phyloP scores from a whole-genome alignment of 2,797 vertebrate genomes.

The Ispidina lecontei region DNA sequence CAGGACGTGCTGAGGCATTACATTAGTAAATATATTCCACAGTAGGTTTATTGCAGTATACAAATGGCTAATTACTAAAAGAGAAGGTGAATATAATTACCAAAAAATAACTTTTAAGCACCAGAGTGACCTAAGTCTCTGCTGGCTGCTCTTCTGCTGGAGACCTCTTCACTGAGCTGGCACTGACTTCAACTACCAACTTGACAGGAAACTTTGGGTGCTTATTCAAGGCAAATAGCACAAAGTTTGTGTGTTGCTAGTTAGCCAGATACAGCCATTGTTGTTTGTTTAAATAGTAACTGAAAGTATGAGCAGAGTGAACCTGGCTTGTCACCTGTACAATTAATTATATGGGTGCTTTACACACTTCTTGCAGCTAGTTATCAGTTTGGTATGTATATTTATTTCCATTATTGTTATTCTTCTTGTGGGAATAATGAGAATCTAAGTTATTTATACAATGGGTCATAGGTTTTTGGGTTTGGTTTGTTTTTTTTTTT shows the following conservation, averaged over 20 bases:
- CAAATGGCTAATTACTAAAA: background rate
- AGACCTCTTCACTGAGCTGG: background rate
- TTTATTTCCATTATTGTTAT: background rate
- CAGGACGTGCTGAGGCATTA: background rate
- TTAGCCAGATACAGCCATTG: background rate
- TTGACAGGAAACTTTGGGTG: background rate
- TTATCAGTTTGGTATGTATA: rapidly evolving
- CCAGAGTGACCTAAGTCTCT: background rate
- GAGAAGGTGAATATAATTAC: background rate
- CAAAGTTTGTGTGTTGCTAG: background rate
- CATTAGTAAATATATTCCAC: background rate
- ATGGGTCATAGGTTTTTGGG: background rate
- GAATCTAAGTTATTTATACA: background rate
- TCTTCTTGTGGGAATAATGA: background rate
- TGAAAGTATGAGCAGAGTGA: background rate
- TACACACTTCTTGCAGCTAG: background rate
- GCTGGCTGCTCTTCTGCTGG: background rate
- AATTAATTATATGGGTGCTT: background rate
- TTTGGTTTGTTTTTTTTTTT: background rate
- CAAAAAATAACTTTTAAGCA: background rate
- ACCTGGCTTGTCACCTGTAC: background rate
- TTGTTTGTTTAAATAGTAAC: background rate
- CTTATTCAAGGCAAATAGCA: background rate
- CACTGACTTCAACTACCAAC: rapidly evolving
- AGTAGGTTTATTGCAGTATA: background rate